These are phyloP conservation scores for Euplagia quadripunctaria DNA, from an alignment of 2,888 invertebrate species.

Conservation along the genomic window DNA sequence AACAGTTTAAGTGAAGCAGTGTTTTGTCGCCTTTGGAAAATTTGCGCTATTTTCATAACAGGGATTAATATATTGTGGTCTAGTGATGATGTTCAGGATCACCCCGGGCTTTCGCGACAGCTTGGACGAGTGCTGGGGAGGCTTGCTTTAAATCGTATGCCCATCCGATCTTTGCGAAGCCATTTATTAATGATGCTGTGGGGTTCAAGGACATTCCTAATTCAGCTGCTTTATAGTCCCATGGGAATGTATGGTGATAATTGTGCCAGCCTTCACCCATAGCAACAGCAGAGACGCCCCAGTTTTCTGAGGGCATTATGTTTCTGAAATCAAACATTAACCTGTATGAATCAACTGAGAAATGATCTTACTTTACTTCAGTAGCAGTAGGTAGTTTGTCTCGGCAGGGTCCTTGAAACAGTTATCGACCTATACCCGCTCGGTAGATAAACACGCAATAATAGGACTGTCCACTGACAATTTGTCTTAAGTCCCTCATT, in stretches of 20 bases:
- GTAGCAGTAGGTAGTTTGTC: no score
- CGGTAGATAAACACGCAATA: no score
- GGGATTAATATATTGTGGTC: not conserved
- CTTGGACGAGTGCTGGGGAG: constrained; percentile 83
- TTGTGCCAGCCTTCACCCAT: constrained; percentile 98
- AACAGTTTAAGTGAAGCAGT: not conserved
- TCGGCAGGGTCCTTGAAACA: no score
- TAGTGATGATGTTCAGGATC: constrained; percentile 52
- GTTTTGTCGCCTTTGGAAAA: not conserved
- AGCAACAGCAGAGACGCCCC: constrained; percentile 90
- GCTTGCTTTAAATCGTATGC: constrained; percentile 92
- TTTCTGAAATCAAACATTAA: constrained; percentile 79
- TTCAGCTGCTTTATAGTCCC: constrained; percentile 97
- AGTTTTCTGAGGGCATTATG: constrained; percentile 93
- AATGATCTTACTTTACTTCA: not conserved
- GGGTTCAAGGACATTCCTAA: constrained; percentile 91
- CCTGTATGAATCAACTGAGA: not conserved
- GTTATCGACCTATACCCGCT: no score
- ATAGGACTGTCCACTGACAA: no score
- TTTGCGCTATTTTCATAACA: not conserved
- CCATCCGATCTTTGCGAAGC: constrained; percentile 91
- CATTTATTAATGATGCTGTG: constrained; percentile 90
- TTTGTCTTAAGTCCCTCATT: no score
- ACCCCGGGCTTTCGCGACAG: constrained; percentile 86
- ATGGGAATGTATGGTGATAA: constrained; percentile 97